A percentile compares a stretch with the other conserved stretches of the same genome.
Conservation (phyloP, 2,797 vertebrate genomes). For the Otolemur crassicaudatus region DNA sequence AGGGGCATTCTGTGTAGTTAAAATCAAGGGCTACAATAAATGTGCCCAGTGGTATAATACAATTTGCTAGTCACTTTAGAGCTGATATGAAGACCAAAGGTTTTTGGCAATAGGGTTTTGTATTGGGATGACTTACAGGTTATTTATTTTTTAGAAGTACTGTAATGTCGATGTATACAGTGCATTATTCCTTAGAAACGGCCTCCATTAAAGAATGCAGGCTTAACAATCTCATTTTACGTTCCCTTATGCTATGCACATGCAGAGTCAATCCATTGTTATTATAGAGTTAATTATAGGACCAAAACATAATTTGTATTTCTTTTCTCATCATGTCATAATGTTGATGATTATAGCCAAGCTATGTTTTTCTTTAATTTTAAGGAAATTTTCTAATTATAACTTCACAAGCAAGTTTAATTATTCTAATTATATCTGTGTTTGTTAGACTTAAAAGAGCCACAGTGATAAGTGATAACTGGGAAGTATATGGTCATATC, state of each 20-base stretch:
- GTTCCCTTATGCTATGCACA: background rate
- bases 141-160: background rate
- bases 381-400: background rate
- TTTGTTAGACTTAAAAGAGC: background rate
- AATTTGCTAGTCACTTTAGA: slow-evolving; percentile 41
- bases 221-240: background rate
- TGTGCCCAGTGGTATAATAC: slow-evolving; percentile 18
- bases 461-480: background rate
- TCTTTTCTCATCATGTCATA: background rate
- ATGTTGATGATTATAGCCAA: background rate
- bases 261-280: background rate
- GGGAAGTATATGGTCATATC: background rate
- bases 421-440: background rate
- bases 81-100: slow-evolving; percentile 47
- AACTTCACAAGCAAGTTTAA: background rate
- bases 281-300: background rate
- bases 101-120: background rate
- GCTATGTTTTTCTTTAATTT: background rate
- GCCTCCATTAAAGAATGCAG: background rate
- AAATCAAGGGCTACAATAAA: slow-evolving; percentile 47
- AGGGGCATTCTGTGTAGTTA: slow-evolving; percentile 18
- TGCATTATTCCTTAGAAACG: background rate
- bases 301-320: background rate
- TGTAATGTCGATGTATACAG: background rate
- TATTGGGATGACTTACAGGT: background rate